Percentiles rank a stretch among this genome's conserved stretches.
Evolutionary conservation across 37 sponge, comb jelly and placozoan species (phyloP).

Genomic region (Mnemiopsis leidyi): DNA sequence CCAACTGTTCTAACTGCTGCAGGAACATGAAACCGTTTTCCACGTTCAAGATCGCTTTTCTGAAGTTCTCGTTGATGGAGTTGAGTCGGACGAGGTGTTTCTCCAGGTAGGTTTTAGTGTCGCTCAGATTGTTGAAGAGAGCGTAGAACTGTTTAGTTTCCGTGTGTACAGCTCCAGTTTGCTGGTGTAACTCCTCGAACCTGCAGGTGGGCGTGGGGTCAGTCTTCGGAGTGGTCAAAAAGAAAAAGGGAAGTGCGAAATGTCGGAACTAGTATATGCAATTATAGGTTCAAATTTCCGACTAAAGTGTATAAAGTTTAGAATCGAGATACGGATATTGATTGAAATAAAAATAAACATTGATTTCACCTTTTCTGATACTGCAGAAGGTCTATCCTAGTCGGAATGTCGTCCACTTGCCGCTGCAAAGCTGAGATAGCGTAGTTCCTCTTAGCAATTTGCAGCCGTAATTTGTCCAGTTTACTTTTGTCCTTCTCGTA

Average conservation of each 20-base stretch:
- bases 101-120: conserved; percentile 88
- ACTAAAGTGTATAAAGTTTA: background rate
- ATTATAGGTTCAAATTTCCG: too few species aligned
- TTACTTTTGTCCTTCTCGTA: conserved; percentile 81
- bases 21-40: conserved; percentile 82
- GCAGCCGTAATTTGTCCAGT: conserved; percentile 77
- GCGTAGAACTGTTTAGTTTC: conserved; percentile 94
- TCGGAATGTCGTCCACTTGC: conserved; percentile 92
- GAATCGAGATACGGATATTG: background rate
- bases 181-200: conserved; percentile 37
- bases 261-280: too few species aligned
- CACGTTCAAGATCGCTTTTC: conserved; percentile 77
- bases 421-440: conserved; percentile 86
- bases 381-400: conserved; percentile 89
- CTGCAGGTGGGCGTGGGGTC: too few species aligned
- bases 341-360: background rate
- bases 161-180: conserved; percentile 77
- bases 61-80: conserved; percentile 93
- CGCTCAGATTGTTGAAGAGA: conserved; percentile 94
- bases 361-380: conserved; percentile 80
- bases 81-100: conserved; percentile 80
- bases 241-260: too few species aligned
- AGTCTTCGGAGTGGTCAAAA: too few species aligned
- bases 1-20: conserved; percentile 82
- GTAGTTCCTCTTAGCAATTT: conserved; percentile 85